These are phyloP conservation scores for Tricholauxania praeusta DNA, from an alignment of 2,888 invertebrate species.

Conservation along the genomic window DNA sequence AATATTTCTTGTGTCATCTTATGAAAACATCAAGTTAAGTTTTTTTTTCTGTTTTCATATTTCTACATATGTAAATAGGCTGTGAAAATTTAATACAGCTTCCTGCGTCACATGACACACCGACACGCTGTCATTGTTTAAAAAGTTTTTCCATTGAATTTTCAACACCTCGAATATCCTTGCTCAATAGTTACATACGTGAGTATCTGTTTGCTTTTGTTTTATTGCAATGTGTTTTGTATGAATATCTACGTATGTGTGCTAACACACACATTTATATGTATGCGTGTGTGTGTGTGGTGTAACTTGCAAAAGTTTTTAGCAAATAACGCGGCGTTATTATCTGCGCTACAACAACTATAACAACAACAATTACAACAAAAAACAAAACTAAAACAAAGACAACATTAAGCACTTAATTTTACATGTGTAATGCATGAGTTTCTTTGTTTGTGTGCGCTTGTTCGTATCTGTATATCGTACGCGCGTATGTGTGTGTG, in stretches of 20 bases:
- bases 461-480: background rate
- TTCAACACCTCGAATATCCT: conserved; percentile 10
- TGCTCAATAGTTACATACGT: background rate
- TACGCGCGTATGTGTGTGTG: conserved; percentile 34
- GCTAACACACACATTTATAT: too few species aligned
- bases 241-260: too few species aligned
- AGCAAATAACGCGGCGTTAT: conserved; percentile 20
- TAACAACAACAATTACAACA: background rate
- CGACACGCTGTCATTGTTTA: background rate
- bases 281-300: conserved; percentile 7
- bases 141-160: conserved; percentile 5
- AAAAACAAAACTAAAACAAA: background rate
- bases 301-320: conserved; percentile 14
- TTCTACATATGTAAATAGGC: too few species aligned
- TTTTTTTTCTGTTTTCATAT: too few species aligned
- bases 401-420: conserved; percentile 30
- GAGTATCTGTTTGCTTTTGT: too few species aligned
- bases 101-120: background rate
- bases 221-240: too few species aligned
- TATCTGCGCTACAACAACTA: conserved; percentile 1
- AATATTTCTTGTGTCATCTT: too few species aligned
- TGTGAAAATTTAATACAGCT: too few species aligned
- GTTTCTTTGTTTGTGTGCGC: conserved; percentile 18
- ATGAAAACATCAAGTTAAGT: too few species aligned
- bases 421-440: conserved; percentile 33